Percentiles rank a stretch among this genome's conserved stretches.
phyloP scores from a whole-genome alignment of 2,113 vertebrate genomes.

The Odobenus rosmarus region DNA sequence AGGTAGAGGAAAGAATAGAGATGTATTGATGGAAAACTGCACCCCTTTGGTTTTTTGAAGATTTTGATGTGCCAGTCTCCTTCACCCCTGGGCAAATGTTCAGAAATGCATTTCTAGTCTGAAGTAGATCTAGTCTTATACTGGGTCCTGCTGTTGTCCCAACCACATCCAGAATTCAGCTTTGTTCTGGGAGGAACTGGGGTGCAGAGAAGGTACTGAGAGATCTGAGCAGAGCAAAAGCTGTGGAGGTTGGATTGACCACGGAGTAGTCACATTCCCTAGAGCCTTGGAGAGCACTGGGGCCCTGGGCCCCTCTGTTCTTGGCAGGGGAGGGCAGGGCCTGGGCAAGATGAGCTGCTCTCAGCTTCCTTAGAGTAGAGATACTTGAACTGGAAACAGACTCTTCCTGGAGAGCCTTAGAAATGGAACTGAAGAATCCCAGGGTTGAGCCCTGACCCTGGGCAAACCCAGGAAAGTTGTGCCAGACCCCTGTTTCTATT shows the following conservation, averaged over 20 bases:
- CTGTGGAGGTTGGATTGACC: neutral
- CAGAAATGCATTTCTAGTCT: conserved; percentile 4
- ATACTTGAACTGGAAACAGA: neutral
- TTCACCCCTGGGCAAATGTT: neutral
- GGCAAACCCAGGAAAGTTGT: neutral
- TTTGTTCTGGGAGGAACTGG: conserved; percentile 21
- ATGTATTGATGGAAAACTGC: neutral
- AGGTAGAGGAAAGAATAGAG: neutral
- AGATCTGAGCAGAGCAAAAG: neutral
- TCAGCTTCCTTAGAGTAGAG: conserved; percentile 19
- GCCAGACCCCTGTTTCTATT: neutral
- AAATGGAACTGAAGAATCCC: neutral
- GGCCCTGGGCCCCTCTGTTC: neutral
- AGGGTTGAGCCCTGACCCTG: neutral
- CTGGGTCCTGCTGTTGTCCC: neutral
- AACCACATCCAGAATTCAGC: neutral
- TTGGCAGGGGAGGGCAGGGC: neutral
- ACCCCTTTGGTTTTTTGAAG: neutral
- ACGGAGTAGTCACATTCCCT: neutral
- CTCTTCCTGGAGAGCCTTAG: neutral
- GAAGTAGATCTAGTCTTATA: neutral
- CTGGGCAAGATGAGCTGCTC: neutral
- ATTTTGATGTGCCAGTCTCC: neutral
- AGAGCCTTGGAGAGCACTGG: neutral
- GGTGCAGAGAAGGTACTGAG: neutral